Evolutionary conservation across 2,888 invertebrate genomes (phyloP).

Genomic region (Salpingus planirostris): DNA sequence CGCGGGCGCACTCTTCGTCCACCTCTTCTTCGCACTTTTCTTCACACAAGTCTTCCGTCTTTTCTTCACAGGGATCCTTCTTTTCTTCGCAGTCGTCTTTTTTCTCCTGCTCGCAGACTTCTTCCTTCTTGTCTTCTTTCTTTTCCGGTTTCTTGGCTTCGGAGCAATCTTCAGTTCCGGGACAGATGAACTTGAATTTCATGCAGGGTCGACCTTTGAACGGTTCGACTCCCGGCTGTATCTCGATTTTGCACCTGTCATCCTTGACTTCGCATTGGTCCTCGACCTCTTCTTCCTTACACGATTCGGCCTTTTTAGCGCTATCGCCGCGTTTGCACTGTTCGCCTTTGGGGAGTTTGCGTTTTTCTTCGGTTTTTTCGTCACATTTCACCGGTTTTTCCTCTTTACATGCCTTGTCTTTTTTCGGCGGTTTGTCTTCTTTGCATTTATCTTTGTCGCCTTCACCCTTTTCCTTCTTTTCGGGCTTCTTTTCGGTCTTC

Average conservation of each 20-base stretch:
- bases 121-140: not conserved
- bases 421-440: not conserved
- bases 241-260: not conserved
- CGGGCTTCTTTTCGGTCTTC: not conserved
- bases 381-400: not conserved
- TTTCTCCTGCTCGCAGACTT: not conserved
- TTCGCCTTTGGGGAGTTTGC: no score
- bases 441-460: not conserved
- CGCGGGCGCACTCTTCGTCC: not conserved
- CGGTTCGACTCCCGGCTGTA: no score
- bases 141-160: conserved; percentile 1
- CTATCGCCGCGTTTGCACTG: no score
- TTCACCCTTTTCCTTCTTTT: not conserved
- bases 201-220: not conserved
- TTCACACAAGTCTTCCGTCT: not conserved
- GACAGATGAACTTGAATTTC: not conserved
- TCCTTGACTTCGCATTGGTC: not conserved
- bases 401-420: not conserved
- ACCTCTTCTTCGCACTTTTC: not conserved
- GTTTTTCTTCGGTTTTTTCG: not conserved
- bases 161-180: not conserved
- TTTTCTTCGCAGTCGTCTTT: not conserved
- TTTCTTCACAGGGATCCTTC: not conserved
- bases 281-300: not conserved
- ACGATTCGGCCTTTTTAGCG: not conserved